Percentiles rank a stretch among this genome's conserved stretches.
phyloP scores from a whole-genome alignment of 2,113 vertebrate species.

The Sardina pilchardus region DNA sequence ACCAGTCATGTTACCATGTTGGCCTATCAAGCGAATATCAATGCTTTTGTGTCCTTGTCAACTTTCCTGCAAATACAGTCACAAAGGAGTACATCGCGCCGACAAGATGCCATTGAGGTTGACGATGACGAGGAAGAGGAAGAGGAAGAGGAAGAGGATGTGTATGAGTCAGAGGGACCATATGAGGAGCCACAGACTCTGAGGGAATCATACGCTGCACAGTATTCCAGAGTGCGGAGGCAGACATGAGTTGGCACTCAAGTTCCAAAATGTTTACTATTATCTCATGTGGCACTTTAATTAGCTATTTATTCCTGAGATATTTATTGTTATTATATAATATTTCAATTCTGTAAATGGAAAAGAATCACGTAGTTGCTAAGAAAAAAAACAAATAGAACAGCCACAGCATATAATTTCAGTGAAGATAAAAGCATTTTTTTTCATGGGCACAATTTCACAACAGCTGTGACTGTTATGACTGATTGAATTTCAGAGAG shows the following conservation, averaged over 20 bases:
- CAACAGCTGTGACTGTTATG: not conserved
- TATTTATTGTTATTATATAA: not conserved
- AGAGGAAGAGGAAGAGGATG: conserved; percentile 52
- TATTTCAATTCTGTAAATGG: not conserved
- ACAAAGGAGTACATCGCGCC: conserved; percentile 39
- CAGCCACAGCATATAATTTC: too few relatives aligned
- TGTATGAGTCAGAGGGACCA: conserved; percentile 48
- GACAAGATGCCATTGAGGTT: conserved; percentile 38
- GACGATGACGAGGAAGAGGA: conserved; percentile 47
- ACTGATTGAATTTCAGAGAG: not conserved
- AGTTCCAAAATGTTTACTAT: not conserved
- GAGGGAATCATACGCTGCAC: conserved; percentile 61
- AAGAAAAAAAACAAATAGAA: too few relatives aligned
- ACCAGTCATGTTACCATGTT: too few relatives aligned
- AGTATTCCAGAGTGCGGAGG: conserved; percentile 51
- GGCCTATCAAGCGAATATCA: too few relatives aligned
- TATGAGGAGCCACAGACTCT: conserved; percentile 38
- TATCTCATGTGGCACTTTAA: not conserved
- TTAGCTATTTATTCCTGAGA: not conserved
- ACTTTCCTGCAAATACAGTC: conserved; percentile 45
- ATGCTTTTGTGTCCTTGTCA: too few relatives aligned
- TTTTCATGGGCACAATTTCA: not conserved
- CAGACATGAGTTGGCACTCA: conserved; percentile 30
- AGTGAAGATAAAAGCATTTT: not conserved
- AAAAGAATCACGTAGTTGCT: not conserved